Percentiles rank a stretch among this genome's conserved stretches.
phyloP scores from a whole-genome alignment of 2,797 vertebrate species.

The Chromobotia macracanthus region DNA sequence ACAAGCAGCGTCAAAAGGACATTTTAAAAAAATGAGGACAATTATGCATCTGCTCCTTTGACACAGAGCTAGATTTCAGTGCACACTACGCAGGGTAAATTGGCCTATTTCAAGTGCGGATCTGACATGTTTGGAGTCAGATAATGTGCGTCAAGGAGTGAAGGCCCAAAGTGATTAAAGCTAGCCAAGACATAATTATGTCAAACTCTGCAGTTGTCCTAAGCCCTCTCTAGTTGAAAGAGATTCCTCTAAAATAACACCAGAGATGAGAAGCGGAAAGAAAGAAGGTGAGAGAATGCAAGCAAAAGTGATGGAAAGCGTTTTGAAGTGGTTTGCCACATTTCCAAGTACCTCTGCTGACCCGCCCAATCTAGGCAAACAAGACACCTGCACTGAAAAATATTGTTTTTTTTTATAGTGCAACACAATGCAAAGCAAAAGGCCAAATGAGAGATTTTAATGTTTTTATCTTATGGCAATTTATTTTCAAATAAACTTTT shows the following conservation, averaged over 20 bases:
- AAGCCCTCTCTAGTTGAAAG: constrained; percentile 79
- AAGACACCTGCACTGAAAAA: constrained; percentile 60
- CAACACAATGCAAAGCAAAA: constrained; percentile 49
- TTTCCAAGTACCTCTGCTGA: constrained; percentile 67
- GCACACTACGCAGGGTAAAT: constrained; percentile 73
- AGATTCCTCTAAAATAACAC: constrained; percentile 72
- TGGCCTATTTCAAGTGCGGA: constrained; percentile 74
- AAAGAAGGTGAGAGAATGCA: constrained; percentile 61
- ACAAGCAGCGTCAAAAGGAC: constrained; percentile 54
- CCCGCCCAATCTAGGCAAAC: constrained; percentile 68
- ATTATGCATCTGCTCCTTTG: constrained; percentile 66
- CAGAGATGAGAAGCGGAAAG: constrained; percentile 57
- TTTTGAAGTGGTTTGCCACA: constrained; percentile 73
- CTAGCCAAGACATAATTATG: constrained; percentile 79
- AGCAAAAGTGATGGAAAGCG: constrained; percentile 59
- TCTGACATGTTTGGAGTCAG: constrained; percentile 74
- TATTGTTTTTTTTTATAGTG: constrained; percentile 47
- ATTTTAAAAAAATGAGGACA: constrained; percentile 65
- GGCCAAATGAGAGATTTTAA: constrained; percentile 51
- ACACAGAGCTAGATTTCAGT: constrained; percentile 67
- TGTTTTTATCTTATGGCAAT: too few species aligned
- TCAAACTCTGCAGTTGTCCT: constrained; percentile 76
- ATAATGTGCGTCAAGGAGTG: constrained; percentile 70
- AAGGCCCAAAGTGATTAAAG: constrained; percentile 80
- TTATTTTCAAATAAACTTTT: too few species aligned